phyloP scores from a whole-genome alignment of 2,888 invertebrate species.

The Polymixis flavicincta region DNA sequence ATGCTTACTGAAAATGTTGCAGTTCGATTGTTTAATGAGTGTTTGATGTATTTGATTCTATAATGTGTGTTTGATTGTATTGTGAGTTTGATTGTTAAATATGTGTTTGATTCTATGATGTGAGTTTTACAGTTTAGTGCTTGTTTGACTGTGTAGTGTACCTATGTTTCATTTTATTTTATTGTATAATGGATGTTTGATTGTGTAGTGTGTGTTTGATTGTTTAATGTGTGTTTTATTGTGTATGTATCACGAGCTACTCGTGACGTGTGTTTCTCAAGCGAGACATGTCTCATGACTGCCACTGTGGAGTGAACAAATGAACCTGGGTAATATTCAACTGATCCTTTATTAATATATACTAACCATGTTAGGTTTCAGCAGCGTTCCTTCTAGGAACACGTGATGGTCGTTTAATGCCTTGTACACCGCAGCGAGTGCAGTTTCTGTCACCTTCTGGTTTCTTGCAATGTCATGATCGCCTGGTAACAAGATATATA shows the following conservation, averaged over 20 bases:
- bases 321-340: neutral
- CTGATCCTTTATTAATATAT: neutral
- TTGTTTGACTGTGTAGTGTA: no score
- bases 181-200: no score
- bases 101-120: neutral
- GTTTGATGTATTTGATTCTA: no score
- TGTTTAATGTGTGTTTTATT: no score
- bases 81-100: no score
- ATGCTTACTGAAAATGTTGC: neutral
- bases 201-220: no score
- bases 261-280: no score
- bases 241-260: no score
- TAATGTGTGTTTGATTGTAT: neutral
- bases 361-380: constrained; percentile 99
- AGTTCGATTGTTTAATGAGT: neutral
- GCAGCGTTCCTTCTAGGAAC: constrained; percentile 97
- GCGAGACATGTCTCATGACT: no score
- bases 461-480: constrained; percentile 97
- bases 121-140: no score
- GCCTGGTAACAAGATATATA: constrained; percentile 70
- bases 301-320: neutral
- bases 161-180: no score
- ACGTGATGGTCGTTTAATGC: constrained; percentile 98
- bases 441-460: constrained; percentile 98
- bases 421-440: constrained; percentile 97